Evolutionary conservation across 2,888 invertebrate species (phyloP), one percentile per base, ranked within the genome.

Genomic region (Spicauda simplicius): DNA sequence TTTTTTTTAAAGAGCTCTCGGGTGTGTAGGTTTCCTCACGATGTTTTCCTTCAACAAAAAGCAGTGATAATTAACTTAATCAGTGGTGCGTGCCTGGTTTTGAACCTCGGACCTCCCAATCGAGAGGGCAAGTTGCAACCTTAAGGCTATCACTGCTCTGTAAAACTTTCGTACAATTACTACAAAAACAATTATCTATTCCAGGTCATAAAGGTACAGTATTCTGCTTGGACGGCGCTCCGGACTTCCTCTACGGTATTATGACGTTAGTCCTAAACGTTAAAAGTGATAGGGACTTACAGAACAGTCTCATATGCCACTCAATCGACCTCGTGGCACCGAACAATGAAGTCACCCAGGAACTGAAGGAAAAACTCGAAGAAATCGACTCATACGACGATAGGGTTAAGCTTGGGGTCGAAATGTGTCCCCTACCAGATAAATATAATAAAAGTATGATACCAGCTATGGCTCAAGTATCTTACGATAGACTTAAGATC

Each of bases 151-250:
- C n/a, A n/a, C n/a, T 33, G 10, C 33, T 8, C 7, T 33, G 6
- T 33, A 6, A 6, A 10, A 25, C 12, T 53, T 54, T 61, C 3
- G 5, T 25, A 4, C n/a, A n/a, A 4, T 45, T 20, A 45, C 45
- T 45, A 14, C 45, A 45, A 45, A 14, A 45, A 4, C 25, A 45
- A 14, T 10, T 14, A 58, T 41, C 2, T 68, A 37, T 65, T 30
- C 18, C 77, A 93, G 93, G 93, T 73, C 86, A 90, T 74, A 88
- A 80, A 14, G 97, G 97, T 3, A 91, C 94, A 53, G 76, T 97
- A 1, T 91, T 96, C 76, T 94, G 97, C 14, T 93, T 99, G 58
- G 99, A 99, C 82, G 98, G 98, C 14, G 94, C 97, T 0, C 97
- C 97, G 0, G 94, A 95, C 45, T 95, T 95, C 78, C 87, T 97